Base-by-base conservation (phyloP, 1,140 invertebrate species). In the Drosophila kikkawai region DNA sequence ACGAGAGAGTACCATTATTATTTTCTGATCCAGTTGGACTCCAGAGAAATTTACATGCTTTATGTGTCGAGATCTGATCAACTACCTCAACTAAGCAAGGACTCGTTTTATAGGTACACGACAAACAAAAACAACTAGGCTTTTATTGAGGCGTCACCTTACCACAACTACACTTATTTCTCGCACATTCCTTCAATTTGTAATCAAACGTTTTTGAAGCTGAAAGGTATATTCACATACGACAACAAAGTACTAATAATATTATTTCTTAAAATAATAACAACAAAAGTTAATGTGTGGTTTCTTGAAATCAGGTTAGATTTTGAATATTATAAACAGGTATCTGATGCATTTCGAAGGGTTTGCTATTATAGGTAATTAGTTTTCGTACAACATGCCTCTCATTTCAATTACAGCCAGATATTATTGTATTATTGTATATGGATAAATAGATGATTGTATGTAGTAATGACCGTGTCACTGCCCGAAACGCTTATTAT, bases 401-500 rank as follows among this genome's bases (percentile, higher is more conserved):
- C 51, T 56, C 36, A n/a, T 56, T 56, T 56, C 53, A 11, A 56
- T 55, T 55, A 13, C 29, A 53, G 50, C 50, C 50, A 53, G 32
- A 36, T 36, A 37, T 37, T 37, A 37, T 53, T 55, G 19, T 22
- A 45, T 56, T 56, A 56, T 56, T n/a, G 53, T 56, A 56, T 56
- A 56, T 56, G 53, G 53, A 39, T 29, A 56, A 56, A 39, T 56
- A 56, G 53, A 39, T n/a, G 53, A 56, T 56, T 56, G 48, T 47
- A 47, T 47, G 39, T 56, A 56, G 53, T 56, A 22, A 56, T 39
- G 53, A 56, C 53, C 53, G 53, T 56, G 53, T 56, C 53, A 56
- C 53, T 56, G 53, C 53, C 53, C 53, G 53, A 56, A 56, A 56
- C 53, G 53, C 53, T 56, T 56, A 56, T 56, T 56, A 56, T 56